phyloP scores from a whole-genome alignment of 1,140 invertebrate species.

The Melanaphis sacchari region DNA sequence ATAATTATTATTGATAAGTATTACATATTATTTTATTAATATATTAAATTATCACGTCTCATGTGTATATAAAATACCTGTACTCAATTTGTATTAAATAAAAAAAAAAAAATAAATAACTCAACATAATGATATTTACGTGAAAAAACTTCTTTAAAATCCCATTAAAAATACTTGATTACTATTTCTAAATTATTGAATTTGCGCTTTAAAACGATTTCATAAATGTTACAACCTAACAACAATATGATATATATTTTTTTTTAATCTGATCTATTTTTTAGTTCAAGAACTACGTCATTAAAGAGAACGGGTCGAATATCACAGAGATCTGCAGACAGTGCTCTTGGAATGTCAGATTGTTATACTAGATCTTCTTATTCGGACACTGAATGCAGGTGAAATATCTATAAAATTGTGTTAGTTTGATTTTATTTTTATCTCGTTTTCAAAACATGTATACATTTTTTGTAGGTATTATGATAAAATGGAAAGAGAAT shows the following conservation, averaged over 20 bases:
- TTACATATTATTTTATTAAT: background rate
- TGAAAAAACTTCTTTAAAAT: background rate
- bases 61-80: background rate
- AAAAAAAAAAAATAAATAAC: too few relatives aligned
- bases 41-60: background rate
- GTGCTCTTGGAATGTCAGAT: constrained; percentile 67
- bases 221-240: background rate
- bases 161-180: background rate
- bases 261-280: background rate
- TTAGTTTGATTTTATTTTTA: background rate
- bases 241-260: too few relatives aligned
- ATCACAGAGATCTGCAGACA: constrained; percentile 76
- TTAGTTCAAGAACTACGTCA: constrained; percentile 66
- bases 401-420: background rate
- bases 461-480: constrained; percentile 63
- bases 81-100: too few relatives aligned
- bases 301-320: constrained; percentile 72
- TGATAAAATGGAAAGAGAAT: constrained; percentile 62
- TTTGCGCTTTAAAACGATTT: background rate
- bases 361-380: constrained; percentile 68
- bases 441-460: background rate
- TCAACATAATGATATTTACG: background rate
- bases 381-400: constrained; percentile 70
- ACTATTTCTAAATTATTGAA: too few relatives aligned
- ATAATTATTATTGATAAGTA: background rate